Percentiles rank a stretch among this genome's conserved stretches.
phyloP scores from a whole-genome alignment of 53 echinoderm and acorn worm species.

The Actinopyga echinites region DNA sequence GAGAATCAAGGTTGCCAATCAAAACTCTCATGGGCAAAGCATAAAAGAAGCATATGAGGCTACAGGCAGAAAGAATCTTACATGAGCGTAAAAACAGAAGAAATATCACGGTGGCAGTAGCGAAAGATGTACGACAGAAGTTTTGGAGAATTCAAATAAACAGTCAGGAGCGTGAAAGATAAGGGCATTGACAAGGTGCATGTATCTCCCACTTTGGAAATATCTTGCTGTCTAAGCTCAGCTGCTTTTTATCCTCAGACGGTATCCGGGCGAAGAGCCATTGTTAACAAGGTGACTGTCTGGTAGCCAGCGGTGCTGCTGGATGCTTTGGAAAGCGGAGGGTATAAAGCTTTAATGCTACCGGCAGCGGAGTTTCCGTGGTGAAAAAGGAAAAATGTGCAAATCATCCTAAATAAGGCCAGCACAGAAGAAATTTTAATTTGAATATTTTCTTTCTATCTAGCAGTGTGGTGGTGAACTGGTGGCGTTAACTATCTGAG shows the following conservation, averaged over 20 bases:
- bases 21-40: background rate
- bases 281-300: conserved; percentile 15
- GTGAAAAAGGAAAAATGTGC: conserved; percentile 32
- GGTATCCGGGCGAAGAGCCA: background rate
- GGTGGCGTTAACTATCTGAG: conserved; percentile 41
- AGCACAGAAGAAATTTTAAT: conserved; percentile 19
- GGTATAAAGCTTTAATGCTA: conserved; percentile 39
- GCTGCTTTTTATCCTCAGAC: conserved; percentile 10
- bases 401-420: conserved; percentile 33
- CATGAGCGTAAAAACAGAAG: conserved; percentile 27
- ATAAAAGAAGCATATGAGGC: conserved; percentile 14
- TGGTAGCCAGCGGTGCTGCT: conserved; percentile 30
- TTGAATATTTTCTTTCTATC: conserved; percentile 30
- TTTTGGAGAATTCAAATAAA: conserved; percentile 4
- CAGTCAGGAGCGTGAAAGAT: conserved; percentile 8
- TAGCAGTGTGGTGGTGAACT: conserved; percentile 37
- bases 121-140: conserved; percentile 20
- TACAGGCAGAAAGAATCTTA: conserved; percentile 23
- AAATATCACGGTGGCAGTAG: conserved; percentile 1
- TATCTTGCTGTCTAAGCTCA: conserved; percentile 1
- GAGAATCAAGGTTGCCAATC: background rate
- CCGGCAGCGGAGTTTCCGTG: conserved; percentile 21
- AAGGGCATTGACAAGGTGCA: conserved; percentile 29
- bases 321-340: conserved; percentile 40
- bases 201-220: conserved; percentile 26